phyloP scores from a whole-genome alignment of 2,797 vertebrate species.

The Alcedo quadribrachys region DNA sequence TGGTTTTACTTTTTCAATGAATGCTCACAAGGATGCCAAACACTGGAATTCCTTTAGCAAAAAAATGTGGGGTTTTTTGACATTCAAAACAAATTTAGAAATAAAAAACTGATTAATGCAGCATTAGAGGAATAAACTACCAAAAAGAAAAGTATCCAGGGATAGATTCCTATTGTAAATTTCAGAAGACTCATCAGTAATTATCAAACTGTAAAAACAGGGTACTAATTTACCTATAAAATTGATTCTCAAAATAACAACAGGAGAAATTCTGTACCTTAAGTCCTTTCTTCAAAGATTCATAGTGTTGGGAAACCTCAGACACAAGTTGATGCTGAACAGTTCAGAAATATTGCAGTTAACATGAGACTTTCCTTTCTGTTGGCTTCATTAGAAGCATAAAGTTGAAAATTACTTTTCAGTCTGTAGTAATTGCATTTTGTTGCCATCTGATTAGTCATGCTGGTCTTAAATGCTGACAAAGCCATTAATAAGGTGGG shows the following conservation, averaged over 20 bases:
- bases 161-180: background rate
- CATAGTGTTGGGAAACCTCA: background rate
- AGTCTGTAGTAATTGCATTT: constrained; percentile 48
- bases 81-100: background rate
- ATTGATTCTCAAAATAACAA: background rate
- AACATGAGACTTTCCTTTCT: constrained; percentile 13
- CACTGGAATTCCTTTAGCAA: background rate
- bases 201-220: background rate
- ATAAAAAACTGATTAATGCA: background rate
- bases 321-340: background rate
- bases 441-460: constrained; percentile 61
- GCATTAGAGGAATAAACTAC: background rate
- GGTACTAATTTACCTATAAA: background rate
- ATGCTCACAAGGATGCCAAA: background rate
- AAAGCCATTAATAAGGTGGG: constrained; percentile 35
- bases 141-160: background rate
- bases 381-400: constrained; percentile 34
- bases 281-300: background rate
- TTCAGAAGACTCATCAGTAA: background rate
- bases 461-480: constrained; percentile 27
- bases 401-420: constrained; percentile 49
- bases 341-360: background rate
- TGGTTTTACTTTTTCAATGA: background rate
- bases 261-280: background rate
- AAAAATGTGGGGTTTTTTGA: too few species aligned